Conservation (phyloP, 1,140 invertebrate species). For the Brachionus paranguensis region DNA sequence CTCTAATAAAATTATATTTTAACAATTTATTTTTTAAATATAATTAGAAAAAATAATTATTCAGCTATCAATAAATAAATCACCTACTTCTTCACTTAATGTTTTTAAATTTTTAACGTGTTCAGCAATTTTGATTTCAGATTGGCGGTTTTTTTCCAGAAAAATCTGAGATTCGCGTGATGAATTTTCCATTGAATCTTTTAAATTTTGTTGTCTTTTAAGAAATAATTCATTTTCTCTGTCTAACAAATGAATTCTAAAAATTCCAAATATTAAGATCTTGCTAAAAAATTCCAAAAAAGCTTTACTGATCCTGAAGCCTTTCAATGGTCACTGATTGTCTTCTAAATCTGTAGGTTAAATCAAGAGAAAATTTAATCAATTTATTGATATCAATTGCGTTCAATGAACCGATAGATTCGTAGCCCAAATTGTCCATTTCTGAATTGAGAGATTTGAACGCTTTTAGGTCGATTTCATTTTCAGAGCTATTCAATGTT, state of each 20-base stretch:
- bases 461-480: neutral
- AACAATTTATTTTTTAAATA: too few species aligned
- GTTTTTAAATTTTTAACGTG: neutral
- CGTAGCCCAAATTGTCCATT: neutral
- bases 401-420: neutral
- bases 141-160: neutral
- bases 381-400: neutral
- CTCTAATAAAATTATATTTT: too few species aligned
- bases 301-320: neutral
- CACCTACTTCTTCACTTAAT: neutral
- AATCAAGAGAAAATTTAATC: neutral
- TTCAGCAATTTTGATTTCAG: neutral
- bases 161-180: neutral
- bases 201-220: slow-evolving; percentile 3
- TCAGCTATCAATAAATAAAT: neutral
- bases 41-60: too few species aligned
- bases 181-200: slow-evolving; percentile 4
- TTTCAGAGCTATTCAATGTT: neutral
- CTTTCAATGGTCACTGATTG: slow-evolving; percentile 15
- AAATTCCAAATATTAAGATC: neutral
- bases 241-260: slow-evolving; percentile 13
- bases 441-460: neutral
- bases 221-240: slow-evolving; percentile 31
- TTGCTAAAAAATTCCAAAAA: neutral
- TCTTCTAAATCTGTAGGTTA: neutral